Evolutionary conservation across 2,113 vertebrate species (phyloP).

Genomic region (Meriones unguiculatus): DNA sequence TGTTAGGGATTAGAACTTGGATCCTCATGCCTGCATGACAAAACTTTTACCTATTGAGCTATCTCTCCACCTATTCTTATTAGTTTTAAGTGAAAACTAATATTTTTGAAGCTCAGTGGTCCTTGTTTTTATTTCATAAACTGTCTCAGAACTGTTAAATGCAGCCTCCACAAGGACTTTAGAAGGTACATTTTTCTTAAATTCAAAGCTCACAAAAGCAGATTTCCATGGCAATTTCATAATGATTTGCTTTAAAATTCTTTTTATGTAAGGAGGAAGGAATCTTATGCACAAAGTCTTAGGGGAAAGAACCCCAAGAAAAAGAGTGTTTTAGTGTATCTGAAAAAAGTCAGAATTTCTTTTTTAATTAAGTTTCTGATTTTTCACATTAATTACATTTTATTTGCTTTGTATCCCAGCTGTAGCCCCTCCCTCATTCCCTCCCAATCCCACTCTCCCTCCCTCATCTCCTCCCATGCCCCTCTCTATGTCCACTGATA

Average conservation of each 20-base stretch:
- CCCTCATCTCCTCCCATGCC: too few species aligned
- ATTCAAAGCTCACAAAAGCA: conserved; percentile 53
- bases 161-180: neutral
- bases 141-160: conserved; percentile 47
- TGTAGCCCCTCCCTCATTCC: too few species aligned
- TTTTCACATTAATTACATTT: too few species aligned
- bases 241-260: conserved; percentile 52
- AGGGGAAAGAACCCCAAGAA: neutral
- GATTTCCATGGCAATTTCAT: conserved; percentile 27
- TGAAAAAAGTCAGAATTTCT: too few species aligned
- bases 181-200: conserved; percentile 35
- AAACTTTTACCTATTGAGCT: neutral
- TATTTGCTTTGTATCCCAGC: too few species aligned
- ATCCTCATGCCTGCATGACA: neutral
- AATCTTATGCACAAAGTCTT: conserved; percentile 26
- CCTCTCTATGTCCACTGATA: too few species aligned
- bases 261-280: conserved; percentile 44
- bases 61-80: neutral
- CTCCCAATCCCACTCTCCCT: too few species aligned
- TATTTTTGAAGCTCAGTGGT: conserved; percentile 30
- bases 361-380: too few species aligned
- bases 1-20: neutral
- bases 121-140: conserved; percentile 52
- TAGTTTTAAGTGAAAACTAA: conserved; percentile 53
- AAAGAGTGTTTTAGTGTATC: neutral